A percentile compares a stretch with the other conserved stretches of the same genome.
These are phyloP conservation scores for Lathronympha strigana DNA, from an alignment of 2,888 invertebrate species.

Conservation along the genomic window DNA sequence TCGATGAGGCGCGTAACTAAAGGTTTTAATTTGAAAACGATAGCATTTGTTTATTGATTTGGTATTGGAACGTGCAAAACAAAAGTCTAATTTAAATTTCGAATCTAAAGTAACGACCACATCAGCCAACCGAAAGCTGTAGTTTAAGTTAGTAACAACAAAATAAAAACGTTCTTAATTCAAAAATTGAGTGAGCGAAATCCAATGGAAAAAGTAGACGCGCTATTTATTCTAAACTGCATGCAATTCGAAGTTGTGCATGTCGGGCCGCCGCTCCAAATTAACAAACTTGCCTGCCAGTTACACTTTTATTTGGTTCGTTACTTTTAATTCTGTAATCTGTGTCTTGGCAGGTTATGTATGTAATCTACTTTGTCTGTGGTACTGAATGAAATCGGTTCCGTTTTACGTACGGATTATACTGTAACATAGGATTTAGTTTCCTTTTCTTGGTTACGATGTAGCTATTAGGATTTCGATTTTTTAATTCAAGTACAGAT, in stretches of 20 bases:
- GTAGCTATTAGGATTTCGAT: no score
- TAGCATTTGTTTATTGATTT: neutral
- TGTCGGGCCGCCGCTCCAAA: slow-evolving; percentile 59
- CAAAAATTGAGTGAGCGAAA: slow-evolving; percentile 36
- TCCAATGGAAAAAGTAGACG: slow-evolving; percentile 42
- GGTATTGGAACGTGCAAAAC: neutral
- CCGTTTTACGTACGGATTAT: no score
- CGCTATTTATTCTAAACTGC: slow-evolving; percentile 63
- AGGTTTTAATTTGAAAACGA: slow-evolving; percentile 8
- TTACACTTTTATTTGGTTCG: slow-evolving; percentile 37
- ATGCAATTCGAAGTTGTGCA: slow-evolving; percentile 64
- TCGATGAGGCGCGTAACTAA: slow-evolving; percentile 25
- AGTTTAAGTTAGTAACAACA: neutral
- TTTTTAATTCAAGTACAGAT: no score
- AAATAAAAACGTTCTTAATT: slow-evolving; percentile 17
- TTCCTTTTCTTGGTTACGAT: no score
- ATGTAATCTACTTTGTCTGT: slow-evolving; percentile 15
- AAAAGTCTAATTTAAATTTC: slow-evolving; percentile 13
- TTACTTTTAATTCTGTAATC: slow-evolving; percentile 38
- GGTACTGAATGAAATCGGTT: neutral
- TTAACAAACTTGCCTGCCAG: slow-evolving; percentile 62
- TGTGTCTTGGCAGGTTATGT: slow-evolving; percentile 25
- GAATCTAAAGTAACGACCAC: neutral
- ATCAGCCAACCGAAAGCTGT: neutral
- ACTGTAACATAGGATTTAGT: no score